Base-by-base conservation (phyloP, 2,888 invertebrate species). In the Parnassius orleans region DNA sequence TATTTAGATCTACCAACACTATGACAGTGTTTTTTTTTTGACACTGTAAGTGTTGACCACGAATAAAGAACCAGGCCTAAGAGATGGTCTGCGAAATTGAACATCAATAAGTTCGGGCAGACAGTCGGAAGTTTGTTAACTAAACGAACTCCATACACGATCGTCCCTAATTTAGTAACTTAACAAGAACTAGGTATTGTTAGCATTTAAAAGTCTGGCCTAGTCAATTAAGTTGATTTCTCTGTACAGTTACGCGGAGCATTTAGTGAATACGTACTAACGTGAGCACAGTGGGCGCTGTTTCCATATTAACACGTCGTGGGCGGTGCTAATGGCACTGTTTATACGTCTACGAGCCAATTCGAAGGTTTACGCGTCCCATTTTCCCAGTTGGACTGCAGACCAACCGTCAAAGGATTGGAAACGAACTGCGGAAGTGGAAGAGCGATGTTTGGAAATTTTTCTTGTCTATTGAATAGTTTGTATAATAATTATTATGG, bases 281-380 rank as follows among this genome's bases (percentile, higher is more conserved):
- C 64, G 63, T 65, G 69, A 65, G 68, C 65, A 71, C 70, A 69
- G 61, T 53, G 65, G 53, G 63, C 66, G 66, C 67, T 76, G 64
- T 71, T 65, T 65, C 65, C 55, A 63, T 71, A 71, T 75, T 75
- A 75, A 70, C 72, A 64, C n/a, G 14, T 48, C 61, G 54, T 76
- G 72, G 76, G 75, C 64, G 70, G 75, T 74, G 78, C 71, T 74
- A 77, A 78, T 73, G 68, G 61, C 64, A 63, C 68, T 70, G 69
- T 72, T 66, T 67, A 54, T 63, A 52, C 60, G 66, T 65, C 69
- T 66, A 56, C 56, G 65, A 57, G 67, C 66, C 66, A 63, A 55
- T 63, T 24, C 48, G 50, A n/a, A 10, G 42, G 41, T 48, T 41
- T 14, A 54, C 48, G 54, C 60, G 41, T 43, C 50, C 48, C 43